These are phyloP conservation scores for Pelobates fuscus DNA, from an alignment of 2,113 vertebrate species.

Conservation along the genomic window DNA sequence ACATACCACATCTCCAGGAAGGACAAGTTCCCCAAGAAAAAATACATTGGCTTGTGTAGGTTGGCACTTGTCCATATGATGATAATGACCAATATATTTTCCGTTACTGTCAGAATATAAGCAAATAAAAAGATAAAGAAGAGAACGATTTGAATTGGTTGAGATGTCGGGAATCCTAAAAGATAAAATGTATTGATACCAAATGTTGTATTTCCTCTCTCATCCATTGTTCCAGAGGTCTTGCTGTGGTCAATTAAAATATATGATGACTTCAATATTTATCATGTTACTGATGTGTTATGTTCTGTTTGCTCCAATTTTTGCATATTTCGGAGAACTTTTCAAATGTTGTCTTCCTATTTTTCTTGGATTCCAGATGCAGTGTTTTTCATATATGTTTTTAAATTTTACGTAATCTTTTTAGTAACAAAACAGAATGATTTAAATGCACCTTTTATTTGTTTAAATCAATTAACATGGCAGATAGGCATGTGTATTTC, in stretches of 20 bases:
- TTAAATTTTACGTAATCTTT: no score
- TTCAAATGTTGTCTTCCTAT: no score
- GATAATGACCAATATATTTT: slow-evolving; percentile 46
- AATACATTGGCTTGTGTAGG: slow-evolving; percentile 60
- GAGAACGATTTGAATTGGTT: slow-evolving; percentile 49
- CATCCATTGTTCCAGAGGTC: slow-evolving; percentile 6
- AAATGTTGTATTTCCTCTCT: background rate
- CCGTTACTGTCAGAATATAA: slow-evolving; percentile 52
- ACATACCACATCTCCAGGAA: slow-evolving; percentile 56
- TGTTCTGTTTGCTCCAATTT: no score
- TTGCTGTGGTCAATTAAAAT: background rate
- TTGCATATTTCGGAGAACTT: no score
- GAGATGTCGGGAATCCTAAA: slow-evolving; percentile 47
- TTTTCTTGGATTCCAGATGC: no score
- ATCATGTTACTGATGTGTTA: no score
- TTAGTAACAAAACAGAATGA: no score
- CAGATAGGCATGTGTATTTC: no score
- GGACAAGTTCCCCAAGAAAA: slow-evolving; percentile 49
- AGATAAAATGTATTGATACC: slow-evolving; percentile 45
- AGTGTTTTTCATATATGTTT: no score
- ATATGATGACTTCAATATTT: no score
- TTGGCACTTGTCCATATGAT: slow-evolving; percentile 22
- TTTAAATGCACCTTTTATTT: no score
- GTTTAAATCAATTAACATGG: no score
- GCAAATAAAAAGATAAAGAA: slow-evolving; percentile 51